These are phyloP conservation scores for Coptodon bakossiorum DNA, from an alignment of 2,113 vertebrate species.

Conservation along the genomic window DNA sequence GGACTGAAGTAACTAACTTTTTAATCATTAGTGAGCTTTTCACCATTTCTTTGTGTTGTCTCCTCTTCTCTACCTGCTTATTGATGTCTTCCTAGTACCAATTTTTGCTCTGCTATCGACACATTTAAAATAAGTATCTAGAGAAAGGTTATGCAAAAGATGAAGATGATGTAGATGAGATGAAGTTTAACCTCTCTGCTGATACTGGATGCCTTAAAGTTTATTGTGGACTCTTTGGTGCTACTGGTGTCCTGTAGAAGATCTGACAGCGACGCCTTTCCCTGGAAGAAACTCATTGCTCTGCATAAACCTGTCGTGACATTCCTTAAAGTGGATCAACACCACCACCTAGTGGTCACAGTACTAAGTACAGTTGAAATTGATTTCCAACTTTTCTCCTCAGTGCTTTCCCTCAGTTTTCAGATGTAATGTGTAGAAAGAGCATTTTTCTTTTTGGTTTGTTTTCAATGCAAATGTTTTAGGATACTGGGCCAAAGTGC, in stretches of 20 bases:
- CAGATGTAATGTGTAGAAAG: not conserved
- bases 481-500: rapidly evolving
- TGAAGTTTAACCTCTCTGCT: not conserved
- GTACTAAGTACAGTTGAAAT: not conserved
- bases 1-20: not conserved
- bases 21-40: not conserved
- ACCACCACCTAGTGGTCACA: not conserved
- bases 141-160: not conserved
- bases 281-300: not conserved
- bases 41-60: not conserved
- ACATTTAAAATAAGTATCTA: not conserved
- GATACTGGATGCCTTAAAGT: not conserved
- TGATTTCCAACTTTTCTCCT: not conserved
- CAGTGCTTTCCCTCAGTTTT: not conserved
- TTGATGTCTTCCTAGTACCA: not conserved
- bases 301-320: not conserved
- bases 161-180: not conserved
- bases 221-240: not conserved
- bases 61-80: not conserved
- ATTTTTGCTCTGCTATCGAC: not conserved
- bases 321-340: not conserved
- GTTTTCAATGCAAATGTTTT: not conserved
- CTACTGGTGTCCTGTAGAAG: not conserved
- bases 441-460: not conserved
- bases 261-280: not conserved